Base-by-base conservation (phyloP, 1,140 invertebrate genomes). In the Papilio helenus region DNA sequence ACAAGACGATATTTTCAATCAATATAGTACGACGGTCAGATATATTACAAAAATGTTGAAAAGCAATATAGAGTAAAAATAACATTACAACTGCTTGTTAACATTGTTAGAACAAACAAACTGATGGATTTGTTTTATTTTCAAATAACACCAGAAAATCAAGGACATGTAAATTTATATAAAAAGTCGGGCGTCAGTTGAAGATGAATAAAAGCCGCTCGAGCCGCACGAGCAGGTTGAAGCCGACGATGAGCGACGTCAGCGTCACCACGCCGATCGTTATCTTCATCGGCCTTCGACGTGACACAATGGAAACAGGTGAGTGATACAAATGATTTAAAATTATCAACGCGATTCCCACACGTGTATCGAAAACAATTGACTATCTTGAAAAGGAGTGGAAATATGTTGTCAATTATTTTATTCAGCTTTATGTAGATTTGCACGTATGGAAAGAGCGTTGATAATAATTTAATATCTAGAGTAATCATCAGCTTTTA, bases 191-290 rank as follows among this genome's bases (percentile, higher is more conserved):
- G 61, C 29, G 14, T 68, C 61, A 74, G n/a, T 74, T 44, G 42
- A 74, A 74, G 20, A 74, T 61, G 16, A 77, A 77, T 39, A 77
- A 20, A 39, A 77, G 55, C 39, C 55, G 29, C 39, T 77, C 76
- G n/a, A 77, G 58, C 9, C 76, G 51, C 76, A 65, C 16, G 5
- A 77, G 44, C 76, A 77, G 76, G 76, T 77, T 77, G 76, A 77
- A 77, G 76, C 76, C 76, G 76, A 77, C 76, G 58, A 77, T 65
- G 20, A 77, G 76, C 9, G 76, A 77, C 34, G 76, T 77, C 55
- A 77, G 23, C 9, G 76, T 77, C 51, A 77, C 76, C 51, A 77
- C 76, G 20, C 76, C 76, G 44, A 77, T 77, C 42, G 76, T 65
- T 77, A 77, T 61, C 55, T 77, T 77, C 76, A 77, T 77, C 20